Conservation (phyloP, 2,797 vertebrate genomes). For the Anguilla obscura region DNA sequence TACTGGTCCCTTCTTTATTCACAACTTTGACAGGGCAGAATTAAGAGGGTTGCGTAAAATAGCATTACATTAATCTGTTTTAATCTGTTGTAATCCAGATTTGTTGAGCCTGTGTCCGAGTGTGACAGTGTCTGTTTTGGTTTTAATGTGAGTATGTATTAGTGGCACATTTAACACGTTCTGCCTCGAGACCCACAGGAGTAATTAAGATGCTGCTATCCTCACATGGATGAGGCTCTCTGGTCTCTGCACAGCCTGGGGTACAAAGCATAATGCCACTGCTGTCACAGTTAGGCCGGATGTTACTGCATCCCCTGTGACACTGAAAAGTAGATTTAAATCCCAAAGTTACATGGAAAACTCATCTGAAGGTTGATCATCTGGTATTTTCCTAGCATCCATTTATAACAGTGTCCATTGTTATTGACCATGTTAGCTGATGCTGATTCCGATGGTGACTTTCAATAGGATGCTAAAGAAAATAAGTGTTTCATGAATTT, state of each 20-base stretch:
- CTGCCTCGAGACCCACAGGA: neutral
- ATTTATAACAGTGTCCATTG: neutral
- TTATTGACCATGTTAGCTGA: neutral
- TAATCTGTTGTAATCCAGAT: conserved; percentile 30
- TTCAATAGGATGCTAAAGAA: neutral
- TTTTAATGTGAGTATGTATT: neutral
- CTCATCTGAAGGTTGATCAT: neutral
- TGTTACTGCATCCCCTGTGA: neutral
- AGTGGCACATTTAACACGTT: neutral
- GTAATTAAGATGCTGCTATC: neutral
- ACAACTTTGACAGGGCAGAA: conserved; percentile 12
- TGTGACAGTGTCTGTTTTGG: conserved; percentile 5
- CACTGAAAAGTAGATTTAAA: neutral
- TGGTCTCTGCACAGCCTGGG: neutral
- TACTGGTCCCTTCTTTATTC: neutral
- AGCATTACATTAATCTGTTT: conserved; percentile 30
- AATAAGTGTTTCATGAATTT: neutral
- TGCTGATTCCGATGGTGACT: neutral
- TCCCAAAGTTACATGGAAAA: neutral
- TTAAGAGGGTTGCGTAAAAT: conserved; percentile 11
- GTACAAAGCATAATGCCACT: neutral
- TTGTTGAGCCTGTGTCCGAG: conserved; percentile 6
- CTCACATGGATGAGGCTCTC: neutral
- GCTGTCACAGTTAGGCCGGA: neutral
- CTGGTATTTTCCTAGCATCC: neutral